Evolutionary conservation across 92 coral and sea anemone species (phyloP), one percentile per base, ranked within the genome.

Genomic region (Zoanthus sansibaricus): DNA sequence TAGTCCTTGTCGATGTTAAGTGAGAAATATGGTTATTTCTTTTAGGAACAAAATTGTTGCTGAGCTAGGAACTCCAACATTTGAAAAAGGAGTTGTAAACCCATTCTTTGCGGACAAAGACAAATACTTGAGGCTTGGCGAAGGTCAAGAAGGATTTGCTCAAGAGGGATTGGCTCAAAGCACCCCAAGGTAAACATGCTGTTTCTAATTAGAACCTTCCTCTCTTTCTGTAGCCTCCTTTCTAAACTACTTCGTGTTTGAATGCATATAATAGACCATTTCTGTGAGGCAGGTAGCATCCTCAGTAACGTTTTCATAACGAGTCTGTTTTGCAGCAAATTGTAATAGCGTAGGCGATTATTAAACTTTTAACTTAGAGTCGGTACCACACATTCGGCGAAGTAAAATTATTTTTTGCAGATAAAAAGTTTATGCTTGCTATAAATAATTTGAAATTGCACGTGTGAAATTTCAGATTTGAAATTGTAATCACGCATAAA

Each of bases 21-120:
- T 16, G 11, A 66, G 71, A 10, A 2, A 8, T 8, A 20, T 59
- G 13, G 25, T 66, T 18, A 8, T 18, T 12, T 48, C 42, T 18
- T 80, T 42, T 30, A 66, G 74, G 18, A 46, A 70, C 20, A 62
- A 45, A 21, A 42, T 7, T 10, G 46, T 9, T 21, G 25, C 70
- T 5, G 75, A 80, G 15, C 11, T 66, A 2, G 85, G 74, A 66
- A 80, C 75, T 45, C 85, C 73, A 7, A 80, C 85, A 51, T 66
- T 64, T 45, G 85, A 80, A 80, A 80, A 80, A 20, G 85, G 85
- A 1, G 47, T 80, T 20, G 85, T 80, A 31, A 80, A 80, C 46
- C 85, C 85, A 13, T 66, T 66, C 75, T 80, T 45, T 44, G 20
- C 75, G 18, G 85, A 80, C 56, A 80, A 45, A 45, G 85, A 80